A percentile compares a stretch with the other conserved stretches of the same genome.
Evolutionary conservation across 2,797 vertebrate species (phyloP).

Genomic region (Pagetopsis macropterus): DNA sequence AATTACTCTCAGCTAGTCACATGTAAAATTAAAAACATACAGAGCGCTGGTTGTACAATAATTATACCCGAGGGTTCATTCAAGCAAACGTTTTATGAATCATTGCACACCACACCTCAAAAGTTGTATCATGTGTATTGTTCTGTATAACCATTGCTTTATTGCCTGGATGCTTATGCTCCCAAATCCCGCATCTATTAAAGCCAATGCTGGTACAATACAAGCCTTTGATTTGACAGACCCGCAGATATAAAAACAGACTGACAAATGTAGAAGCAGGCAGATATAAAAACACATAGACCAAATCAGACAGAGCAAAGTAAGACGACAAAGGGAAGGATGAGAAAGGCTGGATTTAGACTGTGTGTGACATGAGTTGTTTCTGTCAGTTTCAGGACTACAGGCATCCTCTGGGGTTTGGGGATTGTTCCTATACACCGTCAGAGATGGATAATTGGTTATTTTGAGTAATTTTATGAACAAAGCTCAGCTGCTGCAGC

Average conservation of each 20-base stretch:
- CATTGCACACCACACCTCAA: constrained; percentile 9
- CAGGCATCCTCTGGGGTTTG: constrained; percentile 77
- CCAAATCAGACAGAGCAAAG: constrained; percentile 50
- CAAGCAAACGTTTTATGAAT: constrained; percentile 22
- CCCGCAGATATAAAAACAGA: constrained; percentile 43
- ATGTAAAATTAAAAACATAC: constrained; percentile 58
- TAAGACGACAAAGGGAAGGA: constrained; percentile 43
- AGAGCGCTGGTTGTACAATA: constrained; percentile 21
- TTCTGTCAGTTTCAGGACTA: constrained; percentile 80
- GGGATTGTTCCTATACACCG: constrained; percentile 74
- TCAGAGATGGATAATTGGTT: constrained; percentile 86
- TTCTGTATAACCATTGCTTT: constrained; percentile 13
- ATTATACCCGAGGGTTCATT: constrained; percentile 40
- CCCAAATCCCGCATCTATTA: constrained; percentile 31
- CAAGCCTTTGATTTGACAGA: constrained; percentile 58
- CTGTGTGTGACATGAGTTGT: constrained; percentile 75
- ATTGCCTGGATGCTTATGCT: constrained; percentile 13
- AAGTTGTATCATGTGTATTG: constrained; percentile 18
- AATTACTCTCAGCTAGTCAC: constrained; percentile 50
- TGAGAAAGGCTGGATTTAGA: constrained; percentile 77
- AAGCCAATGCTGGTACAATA: constrained; percentile 18
- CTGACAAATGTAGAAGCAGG: constrained; percentile 59
- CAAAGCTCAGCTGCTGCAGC: constrained; percentile 83
- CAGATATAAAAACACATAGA: constrained; percentile 47
- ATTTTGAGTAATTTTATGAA: constrained; percentile 86